Evolutionary conservation across 2,797 vertebrate species (phyloP).

Genomic region (Hydrophis major): DNA sequence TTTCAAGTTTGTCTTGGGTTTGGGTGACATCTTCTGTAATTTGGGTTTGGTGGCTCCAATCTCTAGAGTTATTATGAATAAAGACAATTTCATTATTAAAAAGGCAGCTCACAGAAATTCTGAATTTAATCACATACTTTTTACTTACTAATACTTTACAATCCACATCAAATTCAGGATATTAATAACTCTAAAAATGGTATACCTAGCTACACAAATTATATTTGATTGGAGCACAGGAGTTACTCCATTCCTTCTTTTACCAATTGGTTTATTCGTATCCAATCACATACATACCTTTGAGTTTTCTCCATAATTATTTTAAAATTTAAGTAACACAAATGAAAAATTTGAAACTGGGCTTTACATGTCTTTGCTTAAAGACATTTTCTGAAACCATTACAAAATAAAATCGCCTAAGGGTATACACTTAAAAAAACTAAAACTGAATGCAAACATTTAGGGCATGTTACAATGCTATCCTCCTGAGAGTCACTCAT

Average conservation of each 20-base stretch:
- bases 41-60: constrained; percentile 38
- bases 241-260: neutral
- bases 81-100: neutral
- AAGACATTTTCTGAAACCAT: neutral
- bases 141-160: constrained; percentile 6
- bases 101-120: neutral
- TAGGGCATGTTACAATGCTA: neutral
- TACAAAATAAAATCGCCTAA: neutral
- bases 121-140: neutral
- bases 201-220: neutral
- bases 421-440: neutral
- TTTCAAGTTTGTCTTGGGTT: constrained; percentile 54
- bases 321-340: neutral
- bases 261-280: neutral
- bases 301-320: neutral
- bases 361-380: neutral
- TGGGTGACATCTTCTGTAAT: constrained; percentile 39
- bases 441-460: neutral
- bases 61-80: constrained; percentile 40
- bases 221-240: neutral
- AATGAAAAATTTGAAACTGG: neutral
- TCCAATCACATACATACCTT: neutral
- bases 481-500: neutral
- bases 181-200: neutral
- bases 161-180: neutral